Evolutionary conservation across 2,113 vertebrate genomes (phyloP).

Genomic region (Neodon shergylaensis): DNA sequence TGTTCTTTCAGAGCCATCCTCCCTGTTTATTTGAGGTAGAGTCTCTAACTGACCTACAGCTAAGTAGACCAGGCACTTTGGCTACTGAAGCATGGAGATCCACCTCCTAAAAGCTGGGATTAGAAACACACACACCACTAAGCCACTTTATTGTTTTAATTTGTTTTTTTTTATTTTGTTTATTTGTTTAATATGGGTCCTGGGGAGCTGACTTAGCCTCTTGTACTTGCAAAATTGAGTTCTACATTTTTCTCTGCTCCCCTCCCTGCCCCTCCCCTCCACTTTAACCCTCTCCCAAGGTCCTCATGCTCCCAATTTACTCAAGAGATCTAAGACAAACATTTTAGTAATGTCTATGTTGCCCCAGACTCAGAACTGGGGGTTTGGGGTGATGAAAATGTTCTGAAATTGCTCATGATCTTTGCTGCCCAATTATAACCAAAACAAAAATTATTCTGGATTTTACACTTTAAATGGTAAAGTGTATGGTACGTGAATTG

Average conservation of each 20-base stretch:
- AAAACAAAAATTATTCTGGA: neutral
- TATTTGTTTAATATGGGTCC: neutral
- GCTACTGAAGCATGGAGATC: neutral
- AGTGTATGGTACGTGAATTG: neutral
- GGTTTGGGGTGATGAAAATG: neutral
- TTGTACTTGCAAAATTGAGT: neutral
- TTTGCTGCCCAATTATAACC: neutral
- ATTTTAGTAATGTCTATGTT: neutral
- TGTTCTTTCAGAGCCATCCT: too few relatives aligned
- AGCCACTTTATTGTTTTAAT: neutral
- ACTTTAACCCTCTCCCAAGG: too few relatives aligned
- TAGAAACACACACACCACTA: neutral
- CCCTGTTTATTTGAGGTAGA: neutral
- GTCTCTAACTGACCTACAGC: neutral
- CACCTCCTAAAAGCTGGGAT: neutral
- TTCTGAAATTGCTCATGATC: neutral
- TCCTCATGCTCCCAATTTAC: too few relatives aligned
- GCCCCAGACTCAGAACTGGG: neutral
- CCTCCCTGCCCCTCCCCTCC: too few relatives aligned
- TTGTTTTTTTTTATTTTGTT: neutral
- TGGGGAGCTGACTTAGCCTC: neutral
- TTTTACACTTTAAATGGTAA: neutral
- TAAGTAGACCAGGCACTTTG: too few relatives aligned
- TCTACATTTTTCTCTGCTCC: too few relatives aligned
- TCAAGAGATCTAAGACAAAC: neutral